Percentiles rank a stretch among this genome's conserved stretches.
Evolutionary conservation across 2,888 invertebrate species (phyloP).

Genomic region (Phyllotreta cruciferae): DNA sequence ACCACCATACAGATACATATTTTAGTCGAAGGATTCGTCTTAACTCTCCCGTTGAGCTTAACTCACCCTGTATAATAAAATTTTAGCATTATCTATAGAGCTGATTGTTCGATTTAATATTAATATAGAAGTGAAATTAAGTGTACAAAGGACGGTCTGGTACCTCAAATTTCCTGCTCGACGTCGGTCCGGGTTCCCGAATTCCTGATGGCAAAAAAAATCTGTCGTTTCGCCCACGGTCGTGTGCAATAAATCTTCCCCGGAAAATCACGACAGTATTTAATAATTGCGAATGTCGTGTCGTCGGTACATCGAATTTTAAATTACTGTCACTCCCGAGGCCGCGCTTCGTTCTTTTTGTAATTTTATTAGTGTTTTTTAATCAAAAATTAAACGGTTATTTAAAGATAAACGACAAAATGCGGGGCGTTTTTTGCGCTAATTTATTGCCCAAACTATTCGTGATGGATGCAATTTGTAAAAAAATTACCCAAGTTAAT

Average conservation of each 20-base stretch:
- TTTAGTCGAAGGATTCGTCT: too few species aligned
- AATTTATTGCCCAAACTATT: not conserved
- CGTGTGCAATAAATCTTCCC: constrained; percentile 16
- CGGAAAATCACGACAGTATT: constrained; percentile 24
- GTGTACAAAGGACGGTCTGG: constrained; percentile 28
- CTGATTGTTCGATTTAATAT: constrained; percentile 20
- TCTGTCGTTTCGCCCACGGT: constrained; percentile 7
- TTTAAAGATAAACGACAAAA: constrained; percentile 8
- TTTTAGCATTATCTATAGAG: not conserved
- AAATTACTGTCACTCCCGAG: constrained; percentile 22
- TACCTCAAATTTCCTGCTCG: constrained; percentile 23
- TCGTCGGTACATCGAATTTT: constrained; percentile 15
- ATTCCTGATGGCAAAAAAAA: constrained; percentile 12
- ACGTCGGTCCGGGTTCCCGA: constrained; percentile 9
- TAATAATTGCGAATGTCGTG: constrained; percentile 24
- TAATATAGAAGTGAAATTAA: constrained; percentile 30
- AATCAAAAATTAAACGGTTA: constrained; percentile 15
- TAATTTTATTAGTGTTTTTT: constrained; percentile 17
- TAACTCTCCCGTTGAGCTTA: too few species aligned
- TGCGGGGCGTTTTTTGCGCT: not conserved
- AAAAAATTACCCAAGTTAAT: too few species aligned
- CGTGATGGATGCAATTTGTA: too few species aligned
- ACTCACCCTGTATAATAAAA: too few species aligned
- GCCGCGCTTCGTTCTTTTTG: not conserved
- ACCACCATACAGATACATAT: too few species aligned